Evolutionary conservation across 1,140 invertebrate genomes (phyloP).

Genomic region (Apis laboriosa): DNA sequence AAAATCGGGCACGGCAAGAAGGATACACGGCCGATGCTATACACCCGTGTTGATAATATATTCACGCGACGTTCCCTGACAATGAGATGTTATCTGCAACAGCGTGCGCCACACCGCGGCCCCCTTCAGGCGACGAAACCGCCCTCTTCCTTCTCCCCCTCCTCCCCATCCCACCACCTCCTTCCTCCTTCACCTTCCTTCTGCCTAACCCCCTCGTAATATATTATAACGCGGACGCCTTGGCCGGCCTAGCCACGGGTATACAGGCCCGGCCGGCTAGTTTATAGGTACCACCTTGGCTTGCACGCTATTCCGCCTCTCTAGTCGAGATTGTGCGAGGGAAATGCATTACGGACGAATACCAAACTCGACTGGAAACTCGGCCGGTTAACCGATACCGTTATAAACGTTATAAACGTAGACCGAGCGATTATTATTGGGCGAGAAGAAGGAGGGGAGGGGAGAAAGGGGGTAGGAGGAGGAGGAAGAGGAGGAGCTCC

Average conservation of each 20-base stretch:
- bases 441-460: too few species aligned
- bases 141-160: conserved; percentile 37
- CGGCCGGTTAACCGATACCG: conserved; percentile 32
- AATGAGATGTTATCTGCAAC: conserved; percentile 77
- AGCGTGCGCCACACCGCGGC: conserved; percentile 51
- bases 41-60: conserved; percentile 60
- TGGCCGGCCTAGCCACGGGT: conserved; percentile 35
- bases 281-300: conserved; percentile 61
- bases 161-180: conserved; percentile 18
- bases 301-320: conserved; percentile 58
- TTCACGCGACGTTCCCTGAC: conserved; percentile 71
- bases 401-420: conserved; percentile 41
- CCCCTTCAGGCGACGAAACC: conserved; percentile 53
- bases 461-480: too few species aligned
- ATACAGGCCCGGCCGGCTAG: conserved; percentile 54
- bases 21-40: conserved; percentile 43
- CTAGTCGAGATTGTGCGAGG: conserved; percentile 52
- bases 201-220: conserved; percentile 51
- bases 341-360: conserved; percentile 62
- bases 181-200: conserved; percentile 32
- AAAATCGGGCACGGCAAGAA: conserved; percentile 33
- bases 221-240: conserved; percentile 69
- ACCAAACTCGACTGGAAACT: conserved; percentile 30
- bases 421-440: conserved; percentile 23
- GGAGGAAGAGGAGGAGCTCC: too few species aligned